Evolutionary conservation across 2,888 invertebrate species (phyloP), one percentile per base, ranked within the genome.

Genomic region (Andrena fulva): DNA sequence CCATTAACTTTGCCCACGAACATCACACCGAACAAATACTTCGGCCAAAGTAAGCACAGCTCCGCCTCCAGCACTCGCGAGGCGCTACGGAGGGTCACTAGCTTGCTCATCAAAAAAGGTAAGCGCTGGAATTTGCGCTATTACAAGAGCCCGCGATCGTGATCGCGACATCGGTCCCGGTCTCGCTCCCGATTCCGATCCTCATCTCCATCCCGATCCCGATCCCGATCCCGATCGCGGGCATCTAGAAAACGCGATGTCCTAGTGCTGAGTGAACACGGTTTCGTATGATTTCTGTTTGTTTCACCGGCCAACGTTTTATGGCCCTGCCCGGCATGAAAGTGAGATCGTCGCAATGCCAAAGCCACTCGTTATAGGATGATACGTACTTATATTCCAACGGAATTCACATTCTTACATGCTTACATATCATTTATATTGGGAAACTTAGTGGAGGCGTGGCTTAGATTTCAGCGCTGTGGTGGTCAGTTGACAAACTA

Each of bases 1-100:
- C 98, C 98, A 5, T 95, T 97, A 87, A 98, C 98, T n/a, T 95
- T 98, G 91, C 98, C 98, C 73, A 98, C 98, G 80, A 98, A 98
- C 95, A 95, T 98, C 92, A 97, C 97, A 87, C 98, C 98, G 91
- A 94, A 94, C 92, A 97, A 97, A 94, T 98, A 98, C 95, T 97
- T 98, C 95, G 94, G 93, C 92, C 94, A 94, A 94, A 94, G 94
- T 94, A 94, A 94, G 94, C 97, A 98, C 94, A 97, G 97, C 94
- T 97, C 97, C 87, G 97, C 97, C 66, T 94, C 94, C 91, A 94
- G 92, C 89, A 94, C 94, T 89, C 95, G 97, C 91, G 98, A 98
- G 94, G 98, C 98, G 81, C 95, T 98, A 89, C 96, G 98, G 92
- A 96, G 98, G 94, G 98, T 98, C 92, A 98, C 98, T 94, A 98